These are phyloP conservation scores for Drosophila littoralis DNA, from an alignment of 1,140 invertebrate species.

Conservation along the genomic window DNA sequence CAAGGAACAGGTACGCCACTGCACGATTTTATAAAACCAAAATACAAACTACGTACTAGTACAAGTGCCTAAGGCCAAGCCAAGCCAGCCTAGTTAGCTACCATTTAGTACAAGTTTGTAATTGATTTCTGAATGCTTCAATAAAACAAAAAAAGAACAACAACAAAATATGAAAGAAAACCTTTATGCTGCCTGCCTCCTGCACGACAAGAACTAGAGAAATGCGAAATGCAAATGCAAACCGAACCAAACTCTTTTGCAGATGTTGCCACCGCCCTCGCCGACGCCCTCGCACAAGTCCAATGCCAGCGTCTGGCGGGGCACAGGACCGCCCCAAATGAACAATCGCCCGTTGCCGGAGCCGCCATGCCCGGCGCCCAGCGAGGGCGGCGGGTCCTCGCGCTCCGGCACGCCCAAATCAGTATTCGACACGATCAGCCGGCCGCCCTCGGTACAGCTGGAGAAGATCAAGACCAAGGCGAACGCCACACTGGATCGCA, in stretches of 20 bases:
- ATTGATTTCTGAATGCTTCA: slow-evolving; percentile 68
- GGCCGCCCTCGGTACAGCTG: slow-evolving; percentile 79
- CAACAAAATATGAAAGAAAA: slow-evolving; percentile 30
- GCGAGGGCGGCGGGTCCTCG: slow-evolving; percentile 70
- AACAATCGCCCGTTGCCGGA: slow-evolving; percentile 80
- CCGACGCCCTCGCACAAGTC: slow-evolving; percentile 77
- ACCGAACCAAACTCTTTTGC: slow-evolving; percentile 56
- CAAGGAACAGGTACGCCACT: slow-evolving; percentile 85
- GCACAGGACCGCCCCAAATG: slow-evolving; percentile 44
- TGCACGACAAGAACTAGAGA: slow-evolving; percentile 20
- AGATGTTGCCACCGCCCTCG: slow-evolving; percentile 75
- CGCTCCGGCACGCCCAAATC: slow-evolving; percentile 79
- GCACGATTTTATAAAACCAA: slow-evolving; percentile 83
- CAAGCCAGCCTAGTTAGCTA: slow-evolving; percentile 26
- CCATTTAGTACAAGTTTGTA: slow-evolving; percentile 72
- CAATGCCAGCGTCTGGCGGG: slow-evolving; percentile 59
- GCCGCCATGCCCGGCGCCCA: slow-evolving; percentile 63
- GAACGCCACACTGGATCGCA: slow-evolving; percentile 79
- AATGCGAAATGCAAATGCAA: slow-evolving; percentile 46
- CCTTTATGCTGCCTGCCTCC: slow-evolving; percentile 49
- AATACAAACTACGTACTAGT: slow-evolving; percentile 48
- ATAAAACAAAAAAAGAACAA: slow-evolving; percentile 60
- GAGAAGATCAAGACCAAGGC: slow-evolving; percentile 84
- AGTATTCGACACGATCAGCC: slow-evolving; percentile 79
- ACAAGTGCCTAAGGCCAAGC: slow-evolving; percentile 11